Conservation (phyloP, 2,113 vertebrate species). For the Campylorhamphus procurvoides region DNA sequence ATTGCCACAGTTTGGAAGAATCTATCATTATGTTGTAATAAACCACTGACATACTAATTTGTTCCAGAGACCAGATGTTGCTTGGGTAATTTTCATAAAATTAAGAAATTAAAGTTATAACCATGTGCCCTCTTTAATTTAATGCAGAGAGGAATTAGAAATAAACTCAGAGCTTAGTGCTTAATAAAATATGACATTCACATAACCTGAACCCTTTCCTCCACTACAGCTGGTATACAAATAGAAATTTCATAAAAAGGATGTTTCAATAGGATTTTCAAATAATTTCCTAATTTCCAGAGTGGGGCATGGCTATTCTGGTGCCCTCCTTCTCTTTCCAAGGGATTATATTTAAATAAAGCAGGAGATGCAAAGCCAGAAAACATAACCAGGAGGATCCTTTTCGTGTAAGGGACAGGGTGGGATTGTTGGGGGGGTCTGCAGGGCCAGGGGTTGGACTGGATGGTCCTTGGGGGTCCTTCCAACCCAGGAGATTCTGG, state of each 20-base stretch:
- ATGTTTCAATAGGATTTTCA: not conserved
- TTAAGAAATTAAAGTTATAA: conserved; percentile 72
- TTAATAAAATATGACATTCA: conserved; percentile 67
- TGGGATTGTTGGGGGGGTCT: not conserved
- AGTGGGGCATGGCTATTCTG: not conserved
- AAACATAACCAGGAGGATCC: not conserved
- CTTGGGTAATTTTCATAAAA: conserved; percentile 67
- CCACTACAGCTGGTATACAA: not conserved
- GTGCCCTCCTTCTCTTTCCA: not conserved
- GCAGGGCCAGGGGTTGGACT: not conserved
- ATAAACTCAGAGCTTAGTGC: conserved; percentile 40
- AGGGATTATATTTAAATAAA: not conserved
- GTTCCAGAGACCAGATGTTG: conserved; percentile 66
- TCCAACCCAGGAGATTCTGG: not conserved
- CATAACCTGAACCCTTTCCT: conserved; percentile 37
- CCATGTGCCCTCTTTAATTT: conserved; percentile 65
- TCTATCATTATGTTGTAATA: conserved; percentile 57
- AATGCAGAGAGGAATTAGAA: conserved; percentile 49
- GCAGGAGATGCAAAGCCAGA: not conserved
- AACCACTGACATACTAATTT: conserved; percentile 58
- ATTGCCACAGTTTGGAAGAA: conserved; percentile 32
- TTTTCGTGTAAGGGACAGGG: not conserved
- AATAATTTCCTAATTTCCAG: not conserved
- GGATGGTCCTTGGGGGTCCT: not conserved
- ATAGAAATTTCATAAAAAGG: conserved; percentile 19